Evolutionary conservation across 2,113 vertebrate genomes (phyloP).

Genomic region (Myotis lucifugus): DNA sequence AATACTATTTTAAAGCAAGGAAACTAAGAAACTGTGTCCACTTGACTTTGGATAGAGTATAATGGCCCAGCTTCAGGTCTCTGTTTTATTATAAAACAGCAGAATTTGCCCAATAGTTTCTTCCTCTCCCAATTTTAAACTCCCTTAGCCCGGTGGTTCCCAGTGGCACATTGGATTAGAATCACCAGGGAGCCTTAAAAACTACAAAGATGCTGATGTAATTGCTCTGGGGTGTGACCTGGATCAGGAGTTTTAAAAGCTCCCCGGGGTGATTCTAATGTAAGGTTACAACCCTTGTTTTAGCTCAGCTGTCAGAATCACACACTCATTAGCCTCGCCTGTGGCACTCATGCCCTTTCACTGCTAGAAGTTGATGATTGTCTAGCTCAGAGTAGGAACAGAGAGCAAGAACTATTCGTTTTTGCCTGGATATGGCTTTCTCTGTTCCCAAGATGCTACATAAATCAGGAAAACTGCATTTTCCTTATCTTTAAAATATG

Average conservation of each 20-base stretch:
- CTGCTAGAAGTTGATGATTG: background rate
- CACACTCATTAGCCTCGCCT: background rate
- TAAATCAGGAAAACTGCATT: background rate
- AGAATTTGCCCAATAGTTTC: background rate
- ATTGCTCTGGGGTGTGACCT: background rate
- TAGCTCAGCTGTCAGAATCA: background rate
- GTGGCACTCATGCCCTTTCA: background rate
- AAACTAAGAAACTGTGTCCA: background rate
- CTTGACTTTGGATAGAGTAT: background rate
- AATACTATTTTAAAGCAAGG: background rate
- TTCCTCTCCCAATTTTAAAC: background rate
- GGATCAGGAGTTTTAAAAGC: background rate
- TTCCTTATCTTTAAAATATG: background rate
- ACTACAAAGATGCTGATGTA: background rate
- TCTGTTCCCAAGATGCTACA: background rate
- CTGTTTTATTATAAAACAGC: background rate
- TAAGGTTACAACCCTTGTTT: background rate
- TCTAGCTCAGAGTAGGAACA: background rate
- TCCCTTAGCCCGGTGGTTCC: background rate
- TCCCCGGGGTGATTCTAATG: background rate
- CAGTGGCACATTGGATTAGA: background rate
- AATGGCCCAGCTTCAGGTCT: background rate
- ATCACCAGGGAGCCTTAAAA: background rate
- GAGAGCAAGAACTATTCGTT: background rate
- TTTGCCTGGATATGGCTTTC: background rate